Evolutionary conservation across 2,113 vertebrate species (phyloP).

Genomic region (Oxyruncus cristatus): DNA sequence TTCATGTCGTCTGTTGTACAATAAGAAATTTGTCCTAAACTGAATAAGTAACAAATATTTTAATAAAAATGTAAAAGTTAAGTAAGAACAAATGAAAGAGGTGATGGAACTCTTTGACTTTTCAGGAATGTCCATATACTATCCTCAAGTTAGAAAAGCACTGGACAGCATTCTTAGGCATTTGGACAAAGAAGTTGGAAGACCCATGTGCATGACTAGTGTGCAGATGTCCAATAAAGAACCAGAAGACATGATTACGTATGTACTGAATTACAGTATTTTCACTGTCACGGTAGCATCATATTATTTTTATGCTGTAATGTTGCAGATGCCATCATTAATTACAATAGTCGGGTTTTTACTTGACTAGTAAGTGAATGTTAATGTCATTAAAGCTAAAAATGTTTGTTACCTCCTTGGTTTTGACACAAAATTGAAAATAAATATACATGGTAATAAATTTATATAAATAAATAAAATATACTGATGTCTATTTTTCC

Average conservation of each 20-base stretch:
- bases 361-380: not conserved
- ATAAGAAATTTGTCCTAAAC: not conserved
- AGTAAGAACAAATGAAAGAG: not conserved
- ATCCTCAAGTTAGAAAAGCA: conserved; percentile 96
- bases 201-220: conserved; percentile 98
- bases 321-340: not conserved
- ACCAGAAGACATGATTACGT: conserved; percentile 99
- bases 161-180: conserved; percentile 95
- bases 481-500: not conserved
- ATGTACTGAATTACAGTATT: conserved; percentile 39
- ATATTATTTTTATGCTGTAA: not conserved
- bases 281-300: fast-evolving
- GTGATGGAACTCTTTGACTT: not conserved
- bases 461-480: too few species aligned
- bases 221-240: conserved; percentile 99
- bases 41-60: not conserved
- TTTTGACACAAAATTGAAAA: not conserved
- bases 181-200: conserved; percentile 97
- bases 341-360: not conserved
- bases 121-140: conserved; percentile 97
- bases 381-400: not conserved
- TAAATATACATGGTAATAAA: not conserved
- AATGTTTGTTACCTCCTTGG: not conserved
- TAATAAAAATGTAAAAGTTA: not conserved
- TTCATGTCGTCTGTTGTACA: not conserved